Evolutionary conservation across 2,888 invertebrate species (phyloP).

Genomic region (Leptopilina myrica): DNA sequence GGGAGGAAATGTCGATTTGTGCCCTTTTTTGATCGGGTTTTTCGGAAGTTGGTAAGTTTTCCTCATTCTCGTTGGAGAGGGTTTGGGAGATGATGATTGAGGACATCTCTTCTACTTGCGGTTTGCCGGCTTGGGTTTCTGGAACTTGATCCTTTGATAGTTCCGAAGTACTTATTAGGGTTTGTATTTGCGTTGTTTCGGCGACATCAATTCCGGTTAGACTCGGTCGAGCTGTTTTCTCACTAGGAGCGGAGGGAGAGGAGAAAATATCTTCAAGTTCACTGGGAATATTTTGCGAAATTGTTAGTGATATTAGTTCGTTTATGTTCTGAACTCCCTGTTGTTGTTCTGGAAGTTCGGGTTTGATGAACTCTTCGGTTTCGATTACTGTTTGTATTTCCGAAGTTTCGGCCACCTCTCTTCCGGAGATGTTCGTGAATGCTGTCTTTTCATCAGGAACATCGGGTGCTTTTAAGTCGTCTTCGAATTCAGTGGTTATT

Average conservation of each 20-base stretch:
- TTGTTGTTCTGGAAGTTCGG: constrained; percentile 62
- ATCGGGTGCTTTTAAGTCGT: constrained; percentile 48
- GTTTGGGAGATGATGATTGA: constrained; percentile 64
- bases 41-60: constrained; percentile 34
- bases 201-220: constrained; percentile 67
- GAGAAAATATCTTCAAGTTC: constrained; percentile 56
- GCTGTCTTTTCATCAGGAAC: constrained; percentile 71
- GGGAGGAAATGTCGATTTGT: constrained; percentile 58
- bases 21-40: constrained; percentile 46
- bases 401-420: constrained; percentile 67
- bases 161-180: constrained; percentile 61
- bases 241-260: constrained; percentile 47
- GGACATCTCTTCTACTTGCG: constrained; percentile 62
- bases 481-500: constrained; percentile 63
- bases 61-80: constrained; percentile 49
- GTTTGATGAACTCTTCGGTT: constrained; percentile 64
- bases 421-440: constrained; percentile 66
- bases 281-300: constrained; percentile 57
- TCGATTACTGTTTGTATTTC: constrained; percentile 62
- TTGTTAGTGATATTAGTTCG: constrained; percentile 56
- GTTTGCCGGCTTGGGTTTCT: constrained; percentile 60
- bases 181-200: constrained; percentile 64
- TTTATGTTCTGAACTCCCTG: constrained; percentile 60
- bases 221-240: constrained; percentile 68
- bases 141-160: constrained; percentile 60